Conservation (phyloP, 2,113 vertebrate genomes). For the Dendrocopos noguchii region DNA sequence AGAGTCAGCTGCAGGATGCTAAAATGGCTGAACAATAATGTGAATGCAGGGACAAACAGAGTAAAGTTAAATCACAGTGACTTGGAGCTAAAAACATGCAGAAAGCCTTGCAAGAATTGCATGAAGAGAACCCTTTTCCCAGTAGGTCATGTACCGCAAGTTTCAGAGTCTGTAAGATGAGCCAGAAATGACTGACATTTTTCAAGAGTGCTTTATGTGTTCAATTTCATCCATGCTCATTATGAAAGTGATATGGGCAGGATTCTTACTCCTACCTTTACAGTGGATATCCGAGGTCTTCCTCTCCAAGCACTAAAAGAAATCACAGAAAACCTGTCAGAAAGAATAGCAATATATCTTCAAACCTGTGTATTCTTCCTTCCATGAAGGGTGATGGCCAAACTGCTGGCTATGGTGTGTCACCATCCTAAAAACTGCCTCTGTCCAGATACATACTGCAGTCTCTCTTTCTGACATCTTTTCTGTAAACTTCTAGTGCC, state of each 20-base stretch:
- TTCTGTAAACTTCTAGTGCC: neutral
- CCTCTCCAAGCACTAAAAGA: neutral
- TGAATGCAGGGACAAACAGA: neutral
- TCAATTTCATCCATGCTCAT: neutral
- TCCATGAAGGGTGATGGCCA: neutral
- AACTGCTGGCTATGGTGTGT: neutral
- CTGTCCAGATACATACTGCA: neutral
- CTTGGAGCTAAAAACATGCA: neutral
- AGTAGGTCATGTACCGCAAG: neutral
- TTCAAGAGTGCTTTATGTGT: neutral
- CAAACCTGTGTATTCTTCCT: neutral
- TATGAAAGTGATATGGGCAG: neutral
- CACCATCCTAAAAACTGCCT: neutral
- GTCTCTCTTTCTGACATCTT: neutral
- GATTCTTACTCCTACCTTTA: neutral
- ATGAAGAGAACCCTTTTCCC: neutral
- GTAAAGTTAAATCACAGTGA: neutral
- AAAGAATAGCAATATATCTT: neutral
- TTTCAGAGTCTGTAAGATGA: neutral
- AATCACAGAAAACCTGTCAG: neutral
- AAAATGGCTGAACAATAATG: neutral
- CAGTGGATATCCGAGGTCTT: neutral
- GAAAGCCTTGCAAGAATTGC: neutral
- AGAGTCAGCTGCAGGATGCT: neutral
- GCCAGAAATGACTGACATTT: neutral